A percentile compares a stretch with the other conserved stretches of the same genome.
Conservation (phyloP, 92 coral and sea anemone species). For the Heliopora coerulea region DNA sequence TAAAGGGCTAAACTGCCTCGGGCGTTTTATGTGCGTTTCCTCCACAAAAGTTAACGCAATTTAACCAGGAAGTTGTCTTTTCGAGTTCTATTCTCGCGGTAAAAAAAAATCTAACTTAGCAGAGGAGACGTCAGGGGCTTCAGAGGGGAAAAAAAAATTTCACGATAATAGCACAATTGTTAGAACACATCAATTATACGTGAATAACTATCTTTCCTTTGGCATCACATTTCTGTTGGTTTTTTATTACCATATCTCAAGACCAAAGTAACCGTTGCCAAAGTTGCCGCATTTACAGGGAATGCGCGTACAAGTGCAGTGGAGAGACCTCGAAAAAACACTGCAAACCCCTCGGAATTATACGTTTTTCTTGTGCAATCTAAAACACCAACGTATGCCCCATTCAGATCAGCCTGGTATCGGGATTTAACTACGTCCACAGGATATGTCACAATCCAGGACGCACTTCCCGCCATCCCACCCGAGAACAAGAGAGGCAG, state of each 20-base stretch:
- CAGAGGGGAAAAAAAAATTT: too few species aligned
- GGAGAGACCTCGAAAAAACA: slow-evolving; percentile 69
- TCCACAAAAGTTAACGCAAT: too few species aligned
- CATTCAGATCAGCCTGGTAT: slow-evolving; percentile 82
- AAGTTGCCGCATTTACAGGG: slow-evolving; percentile 93
- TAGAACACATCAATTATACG: too few species aligned
- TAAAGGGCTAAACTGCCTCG: too few species aligned
- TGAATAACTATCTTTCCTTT: too few species aligned
- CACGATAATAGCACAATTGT: too few species aligned
- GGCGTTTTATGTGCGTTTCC: too few species aligned
- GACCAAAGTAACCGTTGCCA: slow-evolving; percentile 81
- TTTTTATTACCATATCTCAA: slow-evolving; percentile 49
- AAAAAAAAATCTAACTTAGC: too few species aligned
- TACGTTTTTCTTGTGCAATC: slow-evolving; percentile 76
- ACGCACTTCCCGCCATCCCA: slow-evolving; percentile 76
- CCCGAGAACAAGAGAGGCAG: slow-evolving; percentile 73
- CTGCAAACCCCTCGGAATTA: slow-evolving; percentile 61
- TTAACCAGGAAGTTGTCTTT: too few species aligned
- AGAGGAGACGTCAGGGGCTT: too few species aligned
- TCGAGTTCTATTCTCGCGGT: too few species aligned
- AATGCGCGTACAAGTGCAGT: slow-evolving; percentile 84
- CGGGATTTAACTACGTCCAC: slow-evolving; percentile 85
- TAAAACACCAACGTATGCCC: slow-evolving; percentile 53
- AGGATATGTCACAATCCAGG: slow-evolving; percentile 79
- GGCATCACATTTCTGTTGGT: too few species aligned